Evolutionary conservation across 2,113 vertebrate species (phyloP).

Genomic region (Noturus placidus): DNA sequence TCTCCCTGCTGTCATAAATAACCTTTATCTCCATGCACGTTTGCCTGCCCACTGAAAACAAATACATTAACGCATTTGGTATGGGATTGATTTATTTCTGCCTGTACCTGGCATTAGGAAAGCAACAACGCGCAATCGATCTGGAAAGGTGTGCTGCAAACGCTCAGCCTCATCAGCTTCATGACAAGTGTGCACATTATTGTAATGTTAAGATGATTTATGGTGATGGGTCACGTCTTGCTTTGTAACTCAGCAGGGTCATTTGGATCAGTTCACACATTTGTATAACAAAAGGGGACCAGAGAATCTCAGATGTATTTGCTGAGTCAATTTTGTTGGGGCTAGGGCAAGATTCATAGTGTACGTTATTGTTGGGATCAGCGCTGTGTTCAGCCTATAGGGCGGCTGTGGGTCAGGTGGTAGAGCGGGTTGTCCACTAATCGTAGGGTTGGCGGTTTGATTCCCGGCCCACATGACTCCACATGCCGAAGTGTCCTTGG

Average conservation of each 20-base stretch:
- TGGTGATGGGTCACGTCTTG: neutral
- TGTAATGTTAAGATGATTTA: neutral
- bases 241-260: neutral
- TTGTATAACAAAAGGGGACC: neutral
- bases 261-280: neutral
- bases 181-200: constrained; percentile 3
- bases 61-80: neutral
- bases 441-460: too few relatives aligned
- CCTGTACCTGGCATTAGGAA: neutral
- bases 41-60: neutral
- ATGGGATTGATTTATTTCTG: neutral
- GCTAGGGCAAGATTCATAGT: neutral
- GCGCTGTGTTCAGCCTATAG: neutral
- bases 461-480: too few relatives aligned
- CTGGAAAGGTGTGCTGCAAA: neutral
- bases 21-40: neutral
- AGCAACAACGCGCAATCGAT: neutral
- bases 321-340: neutral
- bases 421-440: too few relatives aligned
- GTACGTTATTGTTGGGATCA: neutral
- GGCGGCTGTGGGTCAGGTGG: too few relatives aligned
- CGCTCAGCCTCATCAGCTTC: neutral
- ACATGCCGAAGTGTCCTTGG: too few relatives aligned
- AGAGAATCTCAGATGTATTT: neutral
- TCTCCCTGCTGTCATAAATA: neutral